Conservation (phyloP, 2,888 invertebrate species). For the Exephanes ischioxanthus region DNA sequence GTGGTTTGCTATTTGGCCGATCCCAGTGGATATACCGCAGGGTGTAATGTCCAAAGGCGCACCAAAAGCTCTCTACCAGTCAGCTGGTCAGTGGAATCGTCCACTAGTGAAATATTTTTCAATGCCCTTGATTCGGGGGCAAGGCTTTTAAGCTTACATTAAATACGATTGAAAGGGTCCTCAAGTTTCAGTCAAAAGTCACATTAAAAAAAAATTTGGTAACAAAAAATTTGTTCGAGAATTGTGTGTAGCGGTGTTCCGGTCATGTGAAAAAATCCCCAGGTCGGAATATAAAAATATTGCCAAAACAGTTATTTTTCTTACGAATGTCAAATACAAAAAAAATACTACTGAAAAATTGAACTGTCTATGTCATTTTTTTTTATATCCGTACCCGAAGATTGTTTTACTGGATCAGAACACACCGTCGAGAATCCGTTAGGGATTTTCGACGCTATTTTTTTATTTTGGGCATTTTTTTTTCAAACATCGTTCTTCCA, state of each 20-base stretch:
- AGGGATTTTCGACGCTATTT: neutral
- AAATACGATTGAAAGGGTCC: neutral
- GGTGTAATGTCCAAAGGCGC: constrained; percentile 35
- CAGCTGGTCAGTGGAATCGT: neutral
- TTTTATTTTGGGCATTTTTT: neutral
- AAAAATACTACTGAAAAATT: neutral
- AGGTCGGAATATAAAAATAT: too few relatives aligned
- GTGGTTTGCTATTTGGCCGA: constrained; percentile 34
- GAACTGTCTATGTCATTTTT: neutral
- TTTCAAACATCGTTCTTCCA: neutral
- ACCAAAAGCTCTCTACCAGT: constrained; percentile 4
- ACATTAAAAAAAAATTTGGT: too few relatives aligned
- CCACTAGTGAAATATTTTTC: neutral
- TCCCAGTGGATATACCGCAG: neutral
- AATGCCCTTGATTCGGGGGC: neutral
- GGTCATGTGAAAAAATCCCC: too few relatives aligned
- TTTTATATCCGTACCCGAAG: neutral
- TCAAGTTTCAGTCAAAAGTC: neutral
- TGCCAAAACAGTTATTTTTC: too few relatives aligned
- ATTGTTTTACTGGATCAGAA: too few relatives aligned
- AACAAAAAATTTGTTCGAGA: too few relatives aligned
- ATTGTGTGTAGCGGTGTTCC: too few relatives aligned
- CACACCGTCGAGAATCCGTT: neutral
- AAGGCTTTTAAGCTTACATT: neutral
- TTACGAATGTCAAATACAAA: too few relatives aligned